Evolutionary conservation across 2,797 vertebrate genomes (phyloP).

Genomic region (Triplophysa bombifrons): DNA sequence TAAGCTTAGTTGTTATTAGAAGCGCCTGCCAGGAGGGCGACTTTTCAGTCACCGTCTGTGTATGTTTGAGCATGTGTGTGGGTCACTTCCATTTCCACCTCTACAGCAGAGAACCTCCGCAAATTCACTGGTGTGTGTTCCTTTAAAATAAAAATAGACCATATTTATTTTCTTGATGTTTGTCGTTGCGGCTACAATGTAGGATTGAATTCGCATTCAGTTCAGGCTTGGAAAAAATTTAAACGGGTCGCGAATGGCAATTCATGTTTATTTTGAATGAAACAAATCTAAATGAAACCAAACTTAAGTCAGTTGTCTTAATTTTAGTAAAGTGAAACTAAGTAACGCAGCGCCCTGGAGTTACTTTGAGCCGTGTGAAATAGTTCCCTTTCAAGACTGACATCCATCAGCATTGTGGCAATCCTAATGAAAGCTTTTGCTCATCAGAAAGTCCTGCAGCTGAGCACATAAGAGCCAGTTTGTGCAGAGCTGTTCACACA

Average conservation of each 20-base stretch:
- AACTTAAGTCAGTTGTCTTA: background rate
- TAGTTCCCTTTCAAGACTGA: background rate
- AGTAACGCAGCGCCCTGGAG: constrained; percentile 4
- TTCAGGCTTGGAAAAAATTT: background rate
- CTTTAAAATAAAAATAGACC: background rate
- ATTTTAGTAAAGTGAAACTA: background rate
- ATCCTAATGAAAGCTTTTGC: constrained; percentile 30
- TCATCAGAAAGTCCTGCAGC: constrained; percentile 8
- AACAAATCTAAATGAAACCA: background rate
- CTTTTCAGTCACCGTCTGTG: background rate
- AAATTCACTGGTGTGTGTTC: constrained; percentile 31
- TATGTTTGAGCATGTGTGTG: constrained; percentile 27
- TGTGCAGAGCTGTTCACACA: constrained; percentile 17
- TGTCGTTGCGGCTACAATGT: background rate
- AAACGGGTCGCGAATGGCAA: background rate
- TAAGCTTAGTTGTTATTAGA: constrained; percentile 33
- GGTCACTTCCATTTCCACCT: constrained; percentile 44
- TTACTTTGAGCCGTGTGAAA: constrained; percentile 4
- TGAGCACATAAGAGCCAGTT: constrained; percentile 12
- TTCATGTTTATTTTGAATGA: background rate
- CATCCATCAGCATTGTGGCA: constrained; percentile 30
- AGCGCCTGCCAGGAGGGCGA: constrained; percentile 41
- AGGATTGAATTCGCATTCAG: background rate
- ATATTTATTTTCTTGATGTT: background rate
- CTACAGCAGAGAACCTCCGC: constrained; percentile 29